Percentiles rank a stretch among this genome's conserved stretches.
These are phyloP conservation scores for Apteryx owenii DNA, from an alignment of 2,113 vertebrate genomes.

Conservation along the genomic window DNA sequence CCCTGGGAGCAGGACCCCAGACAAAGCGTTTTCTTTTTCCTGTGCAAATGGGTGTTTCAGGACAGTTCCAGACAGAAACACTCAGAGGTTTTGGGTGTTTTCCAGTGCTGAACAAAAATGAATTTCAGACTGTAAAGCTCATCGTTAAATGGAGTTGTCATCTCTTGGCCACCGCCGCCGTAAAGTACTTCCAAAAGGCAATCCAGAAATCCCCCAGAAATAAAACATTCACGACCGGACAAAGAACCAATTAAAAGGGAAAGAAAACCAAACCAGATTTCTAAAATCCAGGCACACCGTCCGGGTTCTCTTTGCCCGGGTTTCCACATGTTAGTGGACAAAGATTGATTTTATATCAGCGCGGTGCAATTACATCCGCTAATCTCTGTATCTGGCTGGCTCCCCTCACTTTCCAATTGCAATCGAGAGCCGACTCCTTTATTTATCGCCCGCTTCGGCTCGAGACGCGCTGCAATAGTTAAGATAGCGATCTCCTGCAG, in stretches of 20 bases:
- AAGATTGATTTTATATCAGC: neutral
- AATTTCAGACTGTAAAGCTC: neutral
- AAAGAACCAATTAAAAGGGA: neutral
- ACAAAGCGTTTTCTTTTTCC: neutral
- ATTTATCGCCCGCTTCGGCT: neutral
- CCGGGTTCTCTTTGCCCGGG: neutral
- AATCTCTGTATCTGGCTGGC: neutral
- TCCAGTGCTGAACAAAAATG: neutral
- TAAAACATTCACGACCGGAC: neutral
- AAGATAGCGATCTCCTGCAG: neutral
- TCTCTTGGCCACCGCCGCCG: neutral
- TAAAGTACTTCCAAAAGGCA: neutral
- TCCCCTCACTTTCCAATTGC: neutral
- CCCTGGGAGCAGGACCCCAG: neutral
- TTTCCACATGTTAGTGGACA: accelerated
- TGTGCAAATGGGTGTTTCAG: neutral
- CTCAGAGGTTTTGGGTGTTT: neutral
- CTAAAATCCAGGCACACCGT: neutral
- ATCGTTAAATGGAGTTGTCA: neutral
- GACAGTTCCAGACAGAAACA: neutral
- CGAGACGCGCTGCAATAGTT: neutral
- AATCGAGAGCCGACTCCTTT: neutral
- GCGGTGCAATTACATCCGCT: neutral
- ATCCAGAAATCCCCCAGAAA: neutral
- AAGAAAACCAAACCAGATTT: neutral